Evolutionary conservation across 2,797 vertebrate genomes (phyloP).

Genomic region (Peromyscus eremicus): DNA sequence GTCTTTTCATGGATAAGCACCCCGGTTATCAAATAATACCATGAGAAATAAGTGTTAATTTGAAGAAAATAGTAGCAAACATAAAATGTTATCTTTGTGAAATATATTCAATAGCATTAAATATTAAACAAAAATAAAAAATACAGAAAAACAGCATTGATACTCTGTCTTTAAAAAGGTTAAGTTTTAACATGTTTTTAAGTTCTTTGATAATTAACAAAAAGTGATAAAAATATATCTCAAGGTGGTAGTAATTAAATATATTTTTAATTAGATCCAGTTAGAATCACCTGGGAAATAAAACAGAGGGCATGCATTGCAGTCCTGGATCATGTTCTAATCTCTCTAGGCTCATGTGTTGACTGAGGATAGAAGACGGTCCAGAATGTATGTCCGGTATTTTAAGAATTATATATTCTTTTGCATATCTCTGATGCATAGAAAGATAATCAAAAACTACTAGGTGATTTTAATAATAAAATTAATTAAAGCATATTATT

Average conservation of each 20-base stretch:
- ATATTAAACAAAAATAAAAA: conserved; percentile 1
- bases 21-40: neutral
- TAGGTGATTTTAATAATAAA: neutral
- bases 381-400: neutral
- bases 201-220: neutral
- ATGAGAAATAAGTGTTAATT: neutral
- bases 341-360: neutral
- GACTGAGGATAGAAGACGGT: neutral
- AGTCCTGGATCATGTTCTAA: neutral
- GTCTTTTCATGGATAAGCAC: neutral
- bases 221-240: neutral
- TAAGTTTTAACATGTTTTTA: neutral
- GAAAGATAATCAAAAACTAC: neutral
- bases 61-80: neutral
- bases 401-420: neutral
- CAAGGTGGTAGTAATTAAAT: neutral
- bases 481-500: neutral
- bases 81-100: neutral
- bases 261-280: neutral
- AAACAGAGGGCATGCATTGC: neutral
- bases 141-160: neutral
- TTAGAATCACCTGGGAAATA: neutral
- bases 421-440: neutral
- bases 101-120: neutral
- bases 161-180: neutral